phyloP scores from a whole-genome alignment of 1,140 invertebrate species.

The Apocrypta bakeri region DNA sequence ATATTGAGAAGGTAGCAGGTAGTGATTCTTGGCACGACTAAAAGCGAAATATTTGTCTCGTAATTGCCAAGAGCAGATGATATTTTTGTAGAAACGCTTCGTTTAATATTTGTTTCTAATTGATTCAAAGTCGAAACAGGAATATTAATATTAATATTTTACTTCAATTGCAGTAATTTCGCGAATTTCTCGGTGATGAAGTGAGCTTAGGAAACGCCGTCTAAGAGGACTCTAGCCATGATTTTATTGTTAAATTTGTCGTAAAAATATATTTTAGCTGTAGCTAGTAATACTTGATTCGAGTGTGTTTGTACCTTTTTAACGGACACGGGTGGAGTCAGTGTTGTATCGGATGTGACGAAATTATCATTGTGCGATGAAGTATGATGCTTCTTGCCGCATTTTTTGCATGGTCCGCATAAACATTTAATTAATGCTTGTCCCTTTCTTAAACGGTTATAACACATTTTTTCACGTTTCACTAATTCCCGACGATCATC shows the following conservation, averaged over 20 bases:
- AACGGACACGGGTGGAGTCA: too few species aligned
- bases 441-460: too few species aligned
- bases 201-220: background rate
- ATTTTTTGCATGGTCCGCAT: too few species aligned
- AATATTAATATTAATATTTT: background rate
- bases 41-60: background rate
- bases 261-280: background rate
- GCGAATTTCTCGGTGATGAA: background rate
- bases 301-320: background rate
- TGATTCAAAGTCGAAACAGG: background rate
- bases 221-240: background rate
- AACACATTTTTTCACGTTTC: too few species aligned
- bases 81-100: background rate
- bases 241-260: background rate
- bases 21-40: background rate
- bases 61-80: background rate
- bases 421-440: too few species aligned
- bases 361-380: too few species aligned
- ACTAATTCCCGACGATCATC: too few species aligned
- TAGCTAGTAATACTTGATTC: background rate
- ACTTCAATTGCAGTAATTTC: background rate
- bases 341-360: too few species aligned
- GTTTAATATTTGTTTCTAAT: background rate
- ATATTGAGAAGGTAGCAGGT: background rate
- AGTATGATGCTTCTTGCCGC: too few species aligned